Evolutionary conservation across 2,797 vertebrate species (phyloP).

Genomic region (Notamacropus eugenii): DNA sequence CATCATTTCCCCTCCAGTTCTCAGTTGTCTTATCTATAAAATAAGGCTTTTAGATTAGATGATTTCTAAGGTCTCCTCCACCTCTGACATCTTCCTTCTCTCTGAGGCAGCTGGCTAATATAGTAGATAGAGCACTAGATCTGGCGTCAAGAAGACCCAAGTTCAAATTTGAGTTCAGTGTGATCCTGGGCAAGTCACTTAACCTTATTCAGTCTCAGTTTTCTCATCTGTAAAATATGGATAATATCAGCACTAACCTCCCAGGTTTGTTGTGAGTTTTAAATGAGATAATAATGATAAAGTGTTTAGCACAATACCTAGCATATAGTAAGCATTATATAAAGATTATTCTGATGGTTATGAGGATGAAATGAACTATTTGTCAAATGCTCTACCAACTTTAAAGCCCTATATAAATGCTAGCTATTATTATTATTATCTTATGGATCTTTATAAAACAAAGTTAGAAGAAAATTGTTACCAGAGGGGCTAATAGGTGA

Average conservation of each 20-base stretch:
- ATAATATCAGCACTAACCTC: neutral
- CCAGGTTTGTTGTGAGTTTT: neutral
- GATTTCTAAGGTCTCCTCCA: neutral
- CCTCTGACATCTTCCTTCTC: neutral
- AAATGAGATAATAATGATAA: neutral
- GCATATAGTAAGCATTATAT: neutral
- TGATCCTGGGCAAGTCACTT: neutral
- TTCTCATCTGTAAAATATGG: neutral
- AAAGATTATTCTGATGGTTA: neutral
- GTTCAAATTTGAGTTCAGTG: too few relatives aligned
- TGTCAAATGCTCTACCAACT: neutral
- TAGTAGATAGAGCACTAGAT: neutral
- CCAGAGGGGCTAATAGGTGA: neutral
- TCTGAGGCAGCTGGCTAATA: neutral
- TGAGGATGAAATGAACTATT: neutral
- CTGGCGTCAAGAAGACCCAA: neutral
- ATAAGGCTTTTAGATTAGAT: neutral
- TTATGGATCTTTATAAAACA: neutral
- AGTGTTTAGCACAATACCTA: neutral
- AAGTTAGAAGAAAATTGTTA: neutral
- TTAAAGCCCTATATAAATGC: neutral
- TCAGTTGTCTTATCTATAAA: neutral
- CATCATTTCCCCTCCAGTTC: neutral
- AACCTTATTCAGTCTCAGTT: neutral
- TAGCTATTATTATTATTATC: neutral